Evolutionary conservation across 2,888 invertebrate species (phyloP).

Genomic region (Dyspetes luteomarginatus): DNA sequence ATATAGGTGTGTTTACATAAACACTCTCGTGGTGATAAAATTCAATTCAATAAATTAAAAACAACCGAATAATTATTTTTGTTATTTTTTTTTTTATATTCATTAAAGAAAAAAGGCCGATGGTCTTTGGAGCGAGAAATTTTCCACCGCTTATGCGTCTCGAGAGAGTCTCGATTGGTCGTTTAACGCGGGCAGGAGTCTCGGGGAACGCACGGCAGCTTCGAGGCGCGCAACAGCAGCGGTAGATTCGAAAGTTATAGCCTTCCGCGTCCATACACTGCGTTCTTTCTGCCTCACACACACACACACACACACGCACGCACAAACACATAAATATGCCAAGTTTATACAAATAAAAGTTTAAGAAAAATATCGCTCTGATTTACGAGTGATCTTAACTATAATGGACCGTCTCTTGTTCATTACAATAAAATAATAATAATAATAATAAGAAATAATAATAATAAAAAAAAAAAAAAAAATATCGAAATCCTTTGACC

Average conservation of each 20-base stretch:
- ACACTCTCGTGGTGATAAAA: slow-evolving; percentile 5
- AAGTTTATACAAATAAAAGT: neutral
- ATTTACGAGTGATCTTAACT: slow-evolving; percentile 48
- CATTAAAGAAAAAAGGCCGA: slow-evolving; percentile 2
- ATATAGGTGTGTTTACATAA: neutral
- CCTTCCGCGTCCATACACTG: slow-evolving; percentile 54
- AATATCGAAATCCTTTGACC: slow-evolving; percentile 45
- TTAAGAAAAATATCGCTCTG: slow-evolving; percentile 32
- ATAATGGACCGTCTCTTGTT: slow-evolving; percentile 18
- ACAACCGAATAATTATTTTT: slow-evolving; percentile 8
- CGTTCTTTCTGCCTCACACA: slow-evolving; percentile 34
- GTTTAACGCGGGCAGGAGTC: slow-evolving; percentile 23
- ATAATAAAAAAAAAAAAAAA: neutral
- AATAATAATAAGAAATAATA: too few species aligned
- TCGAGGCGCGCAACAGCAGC: slow-evolving; percentile 44
- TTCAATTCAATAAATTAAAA: neutral
- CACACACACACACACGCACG: slow-evolving; percentile 13
- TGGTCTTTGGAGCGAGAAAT: slow-evolving; percentile 69
- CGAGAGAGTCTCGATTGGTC: slow-evolving; percentile 75
- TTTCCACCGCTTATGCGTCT: slow-evolving; percentile 73
- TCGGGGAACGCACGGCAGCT: slow-evolving; percentile 38
- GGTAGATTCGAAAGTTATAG: slow-evolving; percentile 67
- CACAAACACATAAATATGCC: neutral
- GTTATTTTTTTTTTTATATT: neutral
- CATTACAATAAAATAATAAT: slow-evolving; percentile 39